Evolutionary conservation across 2,797 vertebrate genomes (phyloP).

Genomic region (Scolopax bukidnonensis): DNA sequence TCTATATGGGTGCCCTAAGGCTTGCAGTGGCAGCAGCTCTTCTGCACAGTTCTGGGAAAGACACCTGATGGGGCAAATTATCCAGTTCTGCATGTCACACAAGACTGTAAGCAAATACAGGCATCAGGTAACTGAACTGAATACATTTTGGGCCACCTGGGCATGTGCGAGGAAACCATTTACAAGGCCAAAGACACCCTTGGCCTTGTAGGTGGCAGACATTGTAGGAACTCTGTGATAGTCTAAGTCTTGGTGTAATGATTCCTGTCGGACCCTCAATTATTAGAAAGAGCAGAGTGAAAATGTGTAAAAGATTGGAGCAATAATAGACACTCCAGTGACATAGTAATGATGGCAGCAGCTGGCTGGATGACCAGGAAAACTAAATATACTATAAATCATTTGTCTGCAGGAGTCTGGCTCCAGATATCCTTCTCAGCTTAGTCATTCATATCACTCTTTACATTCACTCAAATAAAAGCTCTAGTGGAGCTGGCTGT

Average conservation of each 20-base stretch:
- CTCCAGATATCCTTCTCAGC: neutral
- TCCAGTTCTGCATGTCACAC: neutral
- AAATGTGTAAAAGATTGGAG: neutral
- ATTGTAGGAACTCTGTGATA: neutral
- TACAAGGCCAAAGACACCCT: neutral
- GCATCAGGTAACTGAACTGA: neutral
- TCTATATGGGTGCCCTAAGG: neutral
- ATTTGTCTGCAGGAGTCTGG: neutral
- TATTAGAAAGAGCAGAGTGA: neutral
- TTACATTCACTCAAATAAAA: neutral
- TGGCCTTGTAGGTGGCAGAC: neutral
- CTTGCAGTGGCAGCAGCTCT: neutral
- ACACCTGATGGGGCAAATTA: neutral
- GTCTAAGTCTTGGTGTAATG: neutral
- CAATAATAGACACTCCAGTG: neutral
- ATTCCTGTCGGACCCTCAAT: neutral
- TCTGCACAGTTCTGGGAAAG: neutral
- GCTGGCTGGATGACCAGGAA: neutral
- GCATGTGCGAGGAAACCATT: neutral
- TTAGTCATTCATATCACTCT: neutral
- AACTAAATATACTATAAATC: slow-evolving; percentile 1
- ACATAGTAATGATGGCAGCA: neutral
- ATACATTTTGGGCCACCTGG: neutral
- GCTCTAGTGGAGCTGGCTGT: neutral
- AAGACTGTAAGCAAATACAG: neutral